phyloP scores from a whole-genome alignment of 1,140 invertebrate genomes.

The Zaprionus lachaisei region DNA sequence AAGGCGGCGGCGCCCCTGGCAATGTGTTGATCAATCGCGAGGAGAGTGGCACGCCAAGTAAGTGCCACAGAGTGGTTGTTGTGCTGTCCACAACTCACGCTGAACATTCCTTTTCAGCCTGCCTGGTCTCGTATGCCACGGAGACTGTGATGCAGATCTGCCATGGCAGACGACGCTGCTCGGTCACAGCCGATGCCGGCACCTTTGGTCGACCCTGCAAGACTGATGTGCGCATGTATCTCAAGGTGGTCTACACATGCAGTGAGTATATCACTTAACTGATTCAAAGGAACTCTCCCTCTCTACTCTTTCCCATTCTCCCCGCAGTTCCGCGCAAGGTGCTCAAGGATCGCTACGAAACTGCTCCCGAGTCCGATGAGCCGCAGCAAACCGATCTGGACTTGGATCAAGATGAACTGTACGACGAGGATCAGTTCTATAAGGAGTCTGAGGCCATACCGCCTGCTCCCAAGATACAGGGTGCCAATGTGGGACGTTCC shows the following conservation, averaged over 20 bases:
- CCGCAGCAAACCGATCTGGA: conserved; percentile 84
- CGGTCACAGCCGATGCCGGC: conserved; percentile 91
- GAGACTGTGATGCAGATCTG: conserved; percentile 95
- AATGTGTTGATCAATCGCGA: conserved; percentile 90
- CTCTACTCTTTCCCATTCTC: not conserved
- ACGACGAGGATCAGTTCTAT: conserved; percentile 84
- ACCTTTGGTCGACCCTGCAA: conserved; percentile 94
- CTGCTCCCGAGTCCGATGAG: conserved; percentile 89
- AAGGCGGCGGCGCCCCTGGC: conserved; percentile 87
- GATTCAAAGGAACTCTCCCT: not conserved
- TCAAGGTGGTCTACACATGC: conserved; percentile 96
- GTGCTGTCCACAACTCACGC: not conserved
- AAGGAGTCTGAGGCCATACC: conserved; percentile 78
- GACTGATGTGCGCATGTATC: conserved; percentile 92
- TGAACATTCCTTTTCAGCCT: conserved; percentile 86
- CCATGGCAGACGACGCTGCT: conserved; percentile 93
- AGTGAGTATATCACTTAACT: conserved; percentile 88
- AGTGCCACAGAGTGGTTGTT: conserved; percentile 7
- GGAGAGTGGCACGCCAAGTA: conserved; percentile 89
- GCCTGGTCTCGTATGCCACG: conserved; percentile 93
- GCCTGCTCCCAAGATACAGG: conserved; percentile 72
- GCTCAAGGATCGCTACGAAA: conserved; percentile 91
- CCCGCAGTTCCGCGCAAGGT: conserved; percentile 92
- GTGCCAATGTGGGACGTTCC: conserved; percentile 57
- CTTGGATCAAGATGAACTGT: conserved; percentile 84